Percentiles rank a stretch among this genome's conserved stretches.
Evolutionary conservation across 2,888 invertebrate genomes (phyloP).

Genomic region (Ligdia adustata): DNA sequence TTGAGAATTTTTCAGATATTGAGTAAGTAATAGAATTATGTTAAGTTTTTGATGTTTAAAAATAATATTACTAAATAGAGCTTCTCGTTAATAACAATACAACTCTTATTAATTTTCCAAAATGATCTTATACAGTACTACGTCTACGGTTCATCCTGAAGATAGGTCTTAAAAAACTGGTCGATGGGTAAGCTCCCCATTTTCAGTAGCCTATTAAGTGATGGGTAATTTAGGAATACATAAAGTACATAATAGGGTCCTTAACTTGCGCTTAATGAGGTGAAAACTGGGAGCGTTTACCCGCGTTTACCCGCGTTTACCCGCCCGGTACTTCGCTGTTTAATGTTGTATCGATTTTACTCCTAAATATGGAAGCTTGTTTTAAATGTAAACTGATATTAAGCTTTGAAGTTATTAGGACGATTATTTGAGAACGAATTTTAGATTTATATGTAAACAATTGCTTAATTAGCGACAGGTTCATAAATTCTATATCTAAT

Average conservation of each 20-base stretch:
- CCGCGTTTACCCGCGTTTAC: no score
- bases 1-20: no score
- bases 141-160: slow-evolving; percentile 8
- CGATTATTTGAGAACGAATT: no score
- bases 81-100: no score
- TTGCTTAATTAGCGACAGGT: no score
- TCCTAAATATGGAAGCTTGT: slow-evolving; percentile 2
- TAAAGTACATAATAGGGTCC: slow-evolving; percentile 83
- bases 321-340: slow-evolving; percentile 53
- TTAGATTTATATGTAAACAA: no score
- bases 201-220: slow-evolving; percentile 77
- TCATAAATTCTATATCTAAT: background rate
- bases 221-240: slow-evolving; percentile 84
- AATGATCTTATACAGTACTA: no score
- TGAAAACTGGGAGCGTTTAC: slow-evolving; percentile 78
- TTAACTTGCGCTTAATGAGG: slow-evolving; percentile 80
- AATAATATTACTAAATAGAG: no score
- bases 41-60: no score
- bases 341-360: slow-evolving; percentile 58
- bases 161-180: slow-evolving; percentile 55
- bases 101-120: no score
- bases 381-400: background rate
- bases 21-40: no score
- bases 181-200: slow-evolving; percentile 64
- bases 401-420: no score